Evolutionary conservation across 1,140 invertebrate genomes (phyloP).

Genomic region (Drosophila suzukii): DNA sequence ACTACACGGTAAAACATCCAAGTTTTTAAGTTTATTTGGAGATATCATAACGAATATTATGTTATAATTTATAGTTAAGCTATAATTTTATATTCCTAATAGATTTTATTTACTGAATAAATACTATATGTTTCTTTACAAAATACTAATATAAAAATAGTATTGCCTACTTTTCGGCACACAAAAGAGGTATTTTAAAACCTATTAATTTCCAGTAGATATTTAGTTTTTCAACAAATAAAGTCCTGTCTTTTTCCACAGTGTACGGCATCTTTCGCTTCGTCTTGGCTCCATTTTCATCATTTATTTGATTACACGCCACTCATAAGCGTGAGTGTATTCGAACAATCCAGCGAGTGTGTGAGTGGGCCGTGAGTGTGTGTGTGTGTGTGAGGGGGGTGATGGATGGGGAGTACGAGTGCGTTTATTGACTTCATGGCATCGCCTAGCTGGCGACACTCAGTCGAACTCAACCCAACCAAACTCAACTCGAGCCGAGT

Average conservation of each 20-base stretch:
- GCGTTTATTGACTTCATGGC: slow-evolving; percentile 52
- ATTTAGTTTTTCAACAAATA: background rate
- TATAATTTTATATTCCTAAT: no score
- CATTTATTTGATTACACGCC: slow-evolving; percentile 64
- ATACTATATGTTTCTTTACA: no score
- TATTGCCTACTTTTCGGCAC: background rate
- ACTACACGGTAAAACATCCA: slow-evolving; percentile 3
- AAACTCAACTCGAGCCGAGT: slow-evolving; percentile 22
- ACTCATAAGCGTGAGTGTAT: slow-evolving; percentile 60
- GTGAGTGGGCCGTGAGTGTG: slow-evolving; percentile 1
- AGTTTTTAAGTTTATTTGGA: background rate
- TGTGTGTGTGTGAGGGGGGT: slow-evolving; percentile 10
- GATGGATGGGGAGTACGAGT: slow-evolving; percentile 19
- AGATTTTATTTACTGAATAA: no score
- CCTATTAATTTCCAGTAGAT: background rate
- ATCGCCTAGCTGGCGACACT: slow-evolving; percentile 56
- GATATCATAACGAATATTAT: no score
- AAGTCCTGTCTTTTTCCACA: background rate
- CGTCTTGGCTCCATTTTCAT: slow-evolving; percentile 53
- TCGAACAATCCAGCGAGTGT: slow-evolving; percentile 40
- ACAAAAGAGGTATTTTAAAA: background rate
- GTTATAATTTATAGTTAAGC: no score
- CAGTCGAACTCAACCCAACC: slow-evolving; percentile 28
- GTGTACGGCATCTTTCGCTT: slow-evolving; percentile 28
- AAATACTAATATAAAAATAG: no score